phyloP scores from a whole-genome alignment of 1,140 invertebrate species.

The Goniozus legneri region DNA sequence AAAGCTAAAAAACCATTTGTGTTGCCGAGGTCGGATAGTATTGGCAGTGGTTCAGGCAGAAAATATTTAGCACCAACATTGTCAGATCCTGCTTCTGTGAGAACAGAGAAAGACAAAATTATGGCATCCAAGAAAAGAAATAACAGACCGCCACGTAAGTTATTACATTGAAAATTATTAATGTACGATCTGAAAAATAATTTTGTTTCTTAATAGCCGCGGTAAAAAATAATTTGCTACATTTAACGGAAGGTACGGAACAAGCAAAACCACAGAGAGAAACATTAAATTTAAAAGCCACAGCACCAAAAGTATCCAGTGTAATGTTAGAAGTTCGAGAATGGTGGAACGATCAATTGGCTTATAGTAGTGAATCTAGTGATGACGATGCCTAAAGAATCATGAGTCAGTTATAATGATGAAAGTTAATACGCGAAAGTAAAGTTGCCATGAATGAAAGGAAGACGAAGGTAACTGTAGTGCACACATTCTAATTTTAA shows the following conservation, averaged over 20 bases:
- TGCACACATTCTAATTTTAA: no score
- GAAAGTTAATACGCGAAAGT: no score
- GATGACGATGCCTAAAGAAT: constrained; percentile 50
- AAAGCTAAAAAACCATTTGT: constrained; percentile 53
- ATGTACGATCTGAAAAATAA: not conserved
- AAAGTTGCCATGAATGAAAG: no score
- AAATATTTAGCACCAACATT: constrained; percentile 86
- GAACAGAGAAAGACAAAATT: constrained; percentile 70
- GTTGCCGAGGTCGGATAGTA: constrained; percentile 72
- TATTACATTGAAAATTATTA: not conserved
- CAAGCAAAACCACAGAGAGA: constrained; percentile 46
- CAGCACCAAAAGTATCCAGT: constrained; percentile 55
- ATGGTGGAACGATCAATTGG: constrained; percentile 66
- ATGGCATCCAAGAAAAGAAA: constrained; percentile 63
- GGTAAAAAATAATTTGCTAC: constrained; percentile 51
- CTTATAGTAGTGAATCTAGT: constrained; percentile 57
- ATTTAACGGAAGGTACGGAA: constrained; percentile 50
- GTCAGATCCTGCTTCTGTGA: constrained; percentile 73
- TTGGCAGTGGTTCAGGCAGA: constrained; percentile 73
- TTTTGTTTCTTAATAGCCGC: constrained; percentile 26
- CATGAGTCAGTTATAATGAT: not conserved
- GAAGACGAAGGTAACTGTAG: no score
- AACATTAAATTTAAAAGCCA: constrained; percentile 35
- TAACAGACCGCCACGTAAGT: constrained; percentile 59
- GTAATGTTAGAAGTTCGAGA: constrained; percentile 60